Evolutionary conservation across 2,888 invertebrate species (phyloP).

Genomic region (Anorthoa munda): DNA sequence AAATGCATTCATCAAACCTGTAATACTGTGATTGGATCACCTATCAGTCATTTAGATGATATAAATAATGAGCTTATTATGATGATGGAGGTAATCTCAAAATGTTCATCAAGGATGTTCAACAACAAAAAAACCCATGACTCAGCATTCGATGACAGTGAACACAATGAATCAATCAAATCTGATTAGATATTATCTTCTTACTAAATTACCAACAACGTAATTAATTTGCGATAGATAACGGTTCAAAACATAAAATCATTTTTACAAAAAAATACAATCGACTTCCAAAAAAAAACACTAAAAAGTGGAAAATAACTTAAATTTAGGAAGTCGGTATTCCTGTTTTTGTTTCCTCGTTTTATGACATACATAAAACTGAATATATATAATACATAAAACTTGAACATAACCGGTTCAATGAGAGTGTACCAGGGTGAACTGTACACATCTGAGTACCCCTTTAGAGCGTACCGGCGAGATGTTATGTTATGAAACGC

Average conservation of each 20-base stretch:
- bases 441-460: no score
- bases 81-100: background rate
- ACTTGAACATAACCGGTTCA: no score
- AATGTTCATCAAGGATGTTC: background rate
- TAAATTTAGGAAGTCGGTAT: no score
- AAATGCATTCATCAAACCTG: background rate
- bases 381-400: no score
- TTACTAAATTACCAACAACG: slow-evolving; percentile 14
- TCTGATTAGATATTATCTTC: slow-evolving; percentile 33
- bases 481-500: no score
- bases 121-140: background rate
- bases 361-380: no score
- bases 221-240: slow-evolving; percentile 46
- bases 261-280: no score
- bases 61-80: background rate
- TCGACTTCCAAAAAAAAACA: no score
- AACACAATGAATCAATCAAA: slow-evolving; percentile 17
- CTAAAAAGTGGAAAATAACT: no score
- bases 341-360: no score
- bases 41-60: background rate
- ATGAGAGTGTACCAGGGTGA: no score
- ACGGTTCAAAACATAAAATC: slow-evolving; percentile 12
- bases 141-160: background rate
- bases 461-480: no score
- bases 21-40: background rate